Percentiles rank a stretch among this genome's conserved stretches.
phyloP scores from a whole-genome alignment of 2,888 invertebrate species.

The Netelia virgata region DNA sequence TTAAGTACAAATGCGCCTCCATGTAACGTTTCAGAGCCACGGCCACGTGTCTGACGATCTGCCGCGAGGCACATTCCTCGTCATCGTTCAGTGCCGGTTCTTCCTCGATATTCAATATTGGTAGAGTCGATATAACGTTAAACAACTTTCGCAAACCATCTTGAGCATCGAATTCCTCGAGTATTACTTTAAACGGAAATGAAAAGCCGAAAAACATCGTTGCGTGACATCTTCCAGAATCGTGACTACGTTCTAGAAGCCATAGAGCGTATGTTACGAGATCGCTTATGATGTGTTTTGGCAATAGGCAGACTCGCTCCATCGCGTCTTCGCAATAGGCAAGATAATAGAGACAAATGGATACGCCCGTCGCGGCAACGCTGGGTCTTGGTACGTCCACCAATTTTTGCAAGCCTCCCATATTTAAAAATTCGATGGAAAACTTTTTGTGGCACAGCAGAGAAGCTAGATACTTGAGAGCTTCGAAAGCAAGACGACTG shows the following conservation, averaged over 20 bases:
- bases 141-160: constrained; percentile 97
- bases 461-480: constrained; percentile 97
- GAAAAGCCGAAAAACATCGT: constrained; percentile 99
- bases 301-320: constrained; percentile 96
- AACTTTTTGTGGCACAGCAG: constrained; percentile 99
- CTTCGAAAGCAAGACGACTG: constrained; percentile 97
- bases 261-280: constrained; percentile 96
- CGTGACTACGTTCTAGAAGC: constrained; percentile 98
- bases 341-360: constrained; percentile 97
- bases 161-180: constrained; percentile 97
- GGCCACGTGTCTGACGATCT: constrained; percentile 96
- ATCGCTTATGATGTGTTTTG: constrained; percentile 91
- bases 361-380: constrained; percentile 98
- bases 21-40: constrained; percentile 95
- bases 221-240: constrained; percentile 98
- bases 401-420: constrained; percentile 94
- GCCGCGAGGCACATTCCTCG: constrained; percentile 95
- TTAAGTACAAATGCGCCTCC: constrained; percentile 94
- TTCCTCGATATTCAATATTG: constrained; percentile 91
- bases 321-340: constrained; percentile 99
- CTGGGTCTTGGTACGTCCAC: constrained; percentile 97
- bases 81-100: constrained; percentile 90
- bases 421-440: constrained; percentile 96
- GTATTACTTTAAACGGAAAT: constrained; percentile 96
- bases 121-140: constrained; percentile 96